phyloP scores from a whole-genome alignment of 1,140 invertebrate genomes.

The Drosophila asahinai region DNA sequence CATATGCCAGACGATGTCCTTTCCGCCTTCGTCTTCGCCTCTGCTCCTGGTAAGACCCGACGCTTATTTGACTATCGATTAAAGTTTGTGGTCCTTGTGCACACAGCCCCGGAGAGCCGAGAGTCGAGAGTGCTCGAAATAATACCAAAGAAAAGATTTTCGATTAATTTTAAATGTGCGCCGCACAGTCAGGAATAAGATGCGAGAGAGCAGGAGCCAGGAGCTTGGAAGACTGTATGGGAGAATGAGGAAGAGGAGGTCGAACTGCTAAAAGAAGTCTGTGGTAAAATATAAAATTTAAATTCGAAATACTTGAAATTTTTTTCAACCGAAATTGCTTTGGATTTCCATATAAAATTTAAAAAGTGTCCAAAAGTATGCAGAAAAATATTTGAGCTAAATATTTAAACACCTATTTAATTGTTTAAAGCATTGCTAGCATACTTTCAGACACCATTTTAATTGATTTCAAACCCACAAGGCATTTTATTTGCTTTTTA shows the following conservation, averaged over 20 bases:
- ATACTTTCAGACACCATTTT: background rate
- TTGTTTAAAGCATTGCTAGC: no score
- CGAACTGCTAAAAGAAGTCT: no score
- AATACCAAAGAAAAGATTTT: slow-evolving; percentile 69
- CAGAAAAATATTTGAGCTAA: no score
- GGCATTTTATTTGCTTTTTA: background rate
- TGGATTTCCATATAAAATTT: background rate
- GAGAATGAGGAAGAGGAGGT: background rate
- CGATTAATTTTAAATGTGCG: slow-evolving; percentile 75
- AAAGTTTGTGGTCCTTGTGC: slow-evolving; percentile 77
- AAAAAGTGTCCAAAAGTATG: background rate
- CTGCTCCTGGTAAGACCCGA: slow-evolving; percentile 4
- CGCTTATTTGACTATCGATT: slow-evolving; percentile 80
- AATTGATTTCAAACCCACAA: background rate
- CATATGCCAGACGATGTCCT: slow-evolving; percentile 31
- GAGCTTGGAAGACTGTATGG: no score
- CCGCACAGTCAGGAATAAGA: slow-evolving; percentile 5
- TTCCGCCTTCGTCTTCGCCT: background rate
- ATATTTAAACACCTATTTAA: no score
- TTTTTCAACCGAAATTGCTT: no score
- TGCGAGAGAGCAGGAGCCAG: background rate
- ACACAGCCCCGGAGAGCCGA: slow-evolving; percentile 49
- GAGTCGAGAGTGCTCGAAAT: slow-evolving; percentile 32
- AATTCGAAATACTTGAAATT: background rate
- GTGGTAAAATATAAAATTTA: background rate